Percentiles rank a stretch among this genome's conserved stretches.
Evolutionary conservation across 2,113 vertebrate genomes (phyloP).

Genomic region (Sardina pilchardus): DNA sequence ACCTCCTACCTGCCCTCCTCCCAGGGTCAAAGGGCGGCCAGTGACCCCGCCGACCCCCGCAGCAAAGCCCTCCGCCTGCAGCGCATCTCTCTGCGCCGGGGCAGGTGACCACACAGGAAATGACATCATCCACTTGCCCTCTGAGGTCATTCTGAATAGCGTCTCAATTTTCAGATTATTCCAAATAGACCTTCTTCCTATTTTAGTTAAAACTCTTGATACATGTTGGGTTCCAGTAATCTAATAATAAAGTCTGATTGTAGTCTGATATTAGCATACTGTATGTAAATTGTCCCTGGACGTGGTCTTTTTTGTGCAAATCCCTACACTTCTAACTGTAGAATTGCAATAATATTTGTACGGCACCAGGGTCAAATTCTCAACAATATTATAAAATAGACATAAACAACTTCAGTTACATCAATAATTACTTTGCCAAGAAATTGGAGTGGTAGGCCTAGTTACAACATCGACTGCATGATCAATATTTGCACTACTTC

Average conservation of each 20-base stretch:
- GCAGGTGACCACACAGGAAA: constrained; percentile 59
- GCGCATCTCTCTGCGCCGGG: constrained; percentile 81
- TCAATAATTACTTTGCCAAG: background rate
- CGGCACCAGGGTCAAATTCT: too few relatives aligned
- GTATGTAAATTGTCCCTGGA: background rate
- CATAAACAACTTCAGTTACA: background rate
- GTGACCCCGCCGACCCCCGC: constrained; percentile 79
- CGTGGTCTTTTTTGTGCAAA: background rate
- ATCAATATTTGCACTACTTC: background rate
- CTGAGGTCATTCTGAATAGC: background rate
- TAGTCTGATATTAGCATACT: background rate
- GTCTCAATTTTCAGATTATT: background rate
- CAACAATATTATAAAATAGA: too few relatives aligned
- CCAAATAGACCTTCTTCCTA: background rate
- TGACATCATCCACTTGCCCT: background rate
- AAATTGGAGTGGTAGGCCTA: background rate
- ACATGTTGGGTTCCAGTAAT: background rate
- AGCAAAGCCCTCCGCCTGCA: constrained; percentile 85
- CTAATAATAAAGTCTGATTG: background rate
- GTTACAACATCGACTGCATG: background rate
- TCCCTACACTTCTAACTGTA: background rate
- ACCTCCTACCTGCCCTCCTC: constrained; percentile 64
- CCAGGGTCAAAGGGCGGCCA: constrained; percentile 63
- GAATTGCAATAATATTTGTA: background rate
- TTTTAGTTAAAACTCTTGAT: background rate